Base-by-base conservation (phyloP, 37 sponge, comb jelly and placozoan genomes). In the Agelas oroides region DNA sequence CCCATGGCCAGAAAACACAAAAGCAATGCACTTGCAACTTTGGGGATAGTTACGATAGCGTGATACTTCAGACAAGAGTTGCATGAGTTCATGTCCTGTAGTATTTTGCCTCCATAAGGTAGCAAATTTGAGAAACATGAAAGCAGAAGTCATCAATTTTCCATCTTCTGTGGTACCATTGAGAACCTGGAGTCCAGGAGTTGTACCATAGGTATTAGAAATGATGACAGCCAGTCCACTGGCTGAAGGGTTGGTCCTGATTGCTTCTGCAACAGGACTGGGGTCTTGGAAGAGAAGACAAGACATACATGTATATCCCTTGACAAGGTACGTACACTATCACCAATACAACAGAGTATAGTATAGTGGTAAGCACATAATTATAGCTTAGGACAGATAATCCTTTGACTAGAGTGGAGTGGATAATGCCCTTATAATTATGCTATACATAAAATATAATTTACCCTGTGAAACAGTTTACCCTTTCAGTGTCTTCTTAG, bases 1-100 rank as follows among this genome's bases (percentile, higher is more conserved):
- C 28, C 82, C 82, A 81, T 81, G 82, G 24, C 82, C 82, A 32
- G 82, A 20, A 53, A 81, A 81, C 12, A 81, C 71, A 53, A 81
- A 68, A 14, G 38, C 71, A 17, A 81, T 27, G 28, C 82, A 27
- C 32, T 28, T 70, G 71, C 52, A 81, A 2, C 55, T 61, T 20
- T 54, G 66, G 17, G 73, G 82, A 69, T 55, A 70, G n/a, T 33
- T 25, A 12, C 8, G 31, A 31, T 21, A 65, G 0, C 21, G 16
- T 69, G 79, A 57, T 6, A 69, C 62, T 5, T 11, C 19, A 21
- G 16, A 0, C 13, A 76, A 28, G 34, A 58, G n/a, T n/a, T 37
- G 24, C 38, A 46, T 16, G 24, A 70, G 27, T 17, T 69, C 64
- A 0, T 14, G 6, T 23, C 12, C 0, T 2, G 60, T 67, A 21